Conservation (phyloP, 2,113 vertebrate genomes). For the Excalfactoria chinensis region DNA sequence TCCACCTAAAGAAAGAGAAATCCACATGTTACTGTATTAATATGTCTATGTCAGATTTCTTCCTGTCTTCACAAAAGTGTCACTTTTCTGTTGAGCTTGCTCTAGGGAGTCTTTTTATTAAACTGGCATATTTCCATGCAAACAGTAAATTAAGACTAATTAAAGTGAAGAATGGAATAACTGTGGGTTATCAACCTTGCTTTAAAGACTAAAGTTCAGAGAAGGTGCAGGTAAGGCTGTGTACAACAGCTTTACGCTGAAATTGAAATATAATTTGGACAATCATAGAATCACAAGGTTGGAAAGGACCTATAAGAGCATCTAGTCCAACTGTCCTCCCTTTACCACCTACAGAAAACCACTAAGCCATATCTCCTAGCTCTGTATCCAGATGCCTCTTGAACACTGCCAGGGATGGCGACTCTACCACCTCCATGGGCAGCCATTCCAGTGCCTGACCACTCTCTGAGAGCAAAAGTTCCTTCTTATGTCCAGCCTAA, state of each 20-base stretch:
- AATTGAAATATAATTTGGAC: neutral
- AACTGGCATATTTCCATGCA: neutral
- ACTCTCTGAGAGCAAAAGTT: too few species aligned
- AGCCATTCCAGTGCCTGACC: too few species aligned
- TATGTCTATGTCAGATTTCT: neutral
- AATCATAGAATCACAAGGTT: too few species aligned
- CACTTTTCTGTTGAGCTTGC: neutral
- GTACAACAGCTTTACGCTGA: neutral
- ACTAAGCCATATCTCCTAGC: too few species aligned
- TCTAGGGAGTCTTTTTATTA: neutral
- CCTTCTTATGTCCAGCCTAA: too few species aligned
- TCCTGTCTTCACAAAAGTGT: neutral
- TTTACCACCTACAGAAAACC: too few species aligned
- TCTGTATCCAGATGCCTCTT: too few species aligned
- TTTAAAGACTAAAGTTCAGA: neutral
- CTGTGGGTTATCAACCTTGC: neutral
- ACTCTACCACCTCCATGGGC: too few species aligned
- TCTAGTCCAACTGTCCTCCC: too few species aligned
- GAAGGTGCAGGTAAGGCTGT: neutral
- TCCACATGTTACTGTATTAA: neutral
- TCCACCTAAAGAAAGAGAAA: slow-evolving; percentile 63
- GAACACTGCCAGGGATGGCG: too few species aligned
- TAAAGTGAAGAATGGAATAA: neutral
- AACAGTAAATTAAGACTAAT: neutral
- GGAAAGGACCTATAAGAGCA: too few species aligned